Evolutionary conservation across 2,888 invertebrate genomes (phyloP), one percentile per base, ranked within the genome.

Genomic region (Carabus problematicus): DNA sequence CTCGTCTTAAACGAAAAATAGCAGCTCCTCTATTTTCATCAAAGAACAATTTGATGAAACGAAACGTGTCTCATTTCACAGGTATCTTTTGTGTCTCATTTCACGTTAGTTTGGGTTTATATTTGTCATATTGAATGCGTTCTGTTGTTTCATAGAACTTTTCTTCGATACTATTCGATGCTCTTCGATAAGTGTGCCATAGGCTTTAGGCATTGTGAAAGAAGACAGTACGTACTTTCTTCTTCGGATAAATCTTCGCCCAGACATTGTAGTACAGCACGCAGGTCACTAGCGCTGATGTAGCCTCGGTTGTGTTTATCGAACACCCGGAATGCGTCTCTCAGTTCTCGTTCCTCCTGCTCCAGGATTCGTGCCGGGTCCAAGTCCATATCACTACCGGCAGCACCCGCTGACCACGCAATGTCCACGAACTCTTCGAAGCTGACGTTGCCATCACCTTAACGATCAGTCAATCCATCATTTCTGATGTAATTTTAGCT

Each of bases 281-380:
- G 84, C 72, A 95, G 84, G 79, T 95, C 95, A 0, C 94, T 94
- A 1, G 94, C 94, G 61, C 94, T 94, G 76, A 95, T 95, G 79
- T 94, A 95, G 0, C 95, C 94, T n/a, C 94, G 86, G 82, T 94
- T 94, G 77, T 94, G 94, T 76, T 95, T 95, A 80, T 95, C 95
- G 78, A 95, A 95, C 14, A 94, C 94, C 72, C 94, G 85, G 82
- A 95, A 94, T 7, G 94, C 94, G 78, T 95, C 95, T 18, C 94
- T 83, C 8, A 93, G 82, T 76, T 93, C 93, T 69, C 92, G 87
- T 77, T 93, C 93, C 79, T 93, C 93, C 77, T 93, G 91, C 77
- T 92, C 92, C 78, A 92, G 89, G 62, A 91, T 91, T 7, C 91
- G 86, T 16, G 79, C 74, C 18, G 80, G 80, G 54, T 81, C 78